Evolutionary conservation across 2,888 invertebrate species (phyloP).

Genomic region (Pristionchus entomophagus): DNA sequence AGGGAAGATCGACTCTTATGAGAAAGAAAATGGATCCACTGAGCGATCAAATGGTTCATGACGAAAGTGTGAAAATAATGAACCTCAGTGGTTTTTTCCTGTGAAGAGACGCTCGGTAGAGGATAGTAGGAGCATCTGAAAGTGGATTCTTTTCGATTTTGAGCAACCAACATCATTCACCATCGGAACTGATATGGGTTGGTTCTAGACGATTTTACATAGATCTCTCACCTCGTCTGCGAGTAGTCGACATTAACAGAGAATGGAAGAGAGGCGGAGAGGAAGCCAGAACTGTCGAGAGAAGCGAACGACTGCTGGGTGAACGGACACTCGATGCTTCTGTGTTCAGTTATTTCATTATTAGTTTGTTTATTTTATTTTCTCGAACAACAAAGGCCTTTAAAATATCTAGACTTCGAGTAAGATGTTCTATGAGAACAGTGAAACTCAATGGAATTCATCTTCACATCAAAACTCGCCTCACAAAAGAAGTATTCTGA

Average conservation of each 20-base stretch:
- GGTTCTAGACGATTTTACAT: too few species aligned
- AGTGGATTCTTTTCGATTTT: neutral
- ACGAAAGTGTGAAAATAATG: neutral
- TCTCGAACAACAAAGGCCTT: too few species aligned
- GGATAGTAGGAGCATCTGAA: neutral
- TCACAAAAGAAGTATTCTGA: neutral
- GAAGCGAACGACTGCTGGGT: slow-evolving; percentile 15
- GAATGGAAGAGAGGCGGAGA: neutral
- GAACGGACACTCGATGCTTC: slow-evolving; percentile 10
- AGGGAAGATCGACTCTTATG: too few species aligned
- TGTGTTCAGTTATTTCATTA: too few species aligned
- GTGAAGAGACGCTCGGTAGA: neutral
- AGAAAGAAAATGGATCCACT: too few species aligned
- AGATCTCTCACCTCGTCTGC: neutral
- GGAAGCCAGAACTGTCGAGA: neutral
- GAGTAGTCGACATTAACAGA: neutral
- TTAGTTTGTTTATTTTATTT: too few species aligned
- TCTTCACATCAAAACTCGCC: too few species aligned
- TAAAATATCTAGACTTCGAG: too few species aligned
- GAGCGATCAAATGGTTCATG: too few species aligned
- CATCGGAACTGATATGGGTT: too few species aligned
- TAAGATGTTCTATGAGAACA: too few species aligned
- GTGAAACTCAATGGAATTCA: neutral
- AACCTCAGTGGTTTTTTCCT: neutral
- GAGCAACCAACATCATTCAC: too few species aligned